phyloP scores from a whole-genome alignment of 2,797 vertebrate genomes.

The Silurus lanzhouensis region DNA sequence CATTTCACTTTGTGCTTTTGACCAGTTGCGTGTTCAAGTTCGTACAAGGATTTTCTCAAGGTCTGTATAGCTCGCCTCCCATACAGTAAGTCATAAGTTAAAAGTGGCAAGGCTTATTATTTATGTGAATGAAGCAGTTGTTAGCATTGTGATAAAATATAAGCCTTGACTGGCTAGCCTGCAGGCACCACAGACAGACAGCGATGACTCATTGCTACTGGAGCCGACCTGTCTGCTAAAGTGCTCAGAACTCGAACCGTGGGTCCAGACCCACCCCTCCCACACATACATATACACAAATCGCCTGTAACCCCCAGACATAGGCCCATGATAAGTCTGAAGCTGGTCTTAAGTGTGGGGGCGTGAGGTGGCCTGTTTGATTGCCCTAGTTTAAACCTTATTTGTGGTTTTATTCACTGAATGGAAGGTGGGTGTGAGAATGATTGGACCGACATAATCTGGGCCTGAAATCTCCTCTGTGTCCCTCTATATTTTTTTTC shows the following conservation, averaged over 20 bases:
- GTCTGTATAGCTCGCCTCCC: slow-evolving; percentile 2
- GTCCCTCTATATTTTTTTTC: slow-evolving; percentile 28
- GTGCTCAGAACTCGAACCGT: slow-evolving; percentile 52
- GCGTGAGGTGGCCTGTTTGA: slow-evolving; percentile 50
- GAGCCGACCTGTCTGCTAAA: slow-evolving; percentile 59
- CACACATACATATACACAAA: slow-evolving; percentile 5
- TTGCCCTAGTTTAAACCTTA: slow-evolving; percentile 47
- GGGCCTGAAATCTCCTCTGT: slow-evolving; percentile 39
- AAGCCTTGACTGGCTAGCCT: slow-evolving; percentile 45
- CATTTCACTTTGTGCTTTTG: slow-evolving; percentile 1
- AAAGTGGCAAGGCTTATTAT: slow-evolving; percentile 44
- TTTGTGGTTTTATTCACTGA: slow-evolving; percentile 51
- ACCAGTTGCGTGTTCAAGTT: slow-evolving; percentile 8
- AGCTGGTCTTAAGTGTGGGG: slow-evolving; percentile 51
- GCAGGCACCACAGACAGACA: slow-evolving; percentile 54
- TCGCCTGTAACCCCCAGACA: slow-evolving; percentile 38
- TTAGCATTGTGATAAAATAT: slow-evolving; percentile 58
- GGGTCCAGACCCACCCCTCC: slow-evolving; percentile 40
- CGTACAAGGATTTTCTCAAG: not conserved
- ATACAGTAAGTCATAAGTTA: not conserved
- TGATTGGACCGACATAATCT: slow-evolving; percentile 51
- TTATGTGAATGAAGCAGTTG: slow-evolving; percentile 52
- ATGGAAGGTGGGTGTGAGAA: slow-evolving; percentile 51
- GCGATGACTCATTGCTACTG: slow-evolving; percentile 58
- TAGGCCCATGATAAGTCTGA: slow-evolving; percentile 45